Evolutionary conservation across 1,140 invertebrate genomes (phyloP), one percentile per base, ranked within the genome.

Genomic region (Bombus affinis): DNA sequence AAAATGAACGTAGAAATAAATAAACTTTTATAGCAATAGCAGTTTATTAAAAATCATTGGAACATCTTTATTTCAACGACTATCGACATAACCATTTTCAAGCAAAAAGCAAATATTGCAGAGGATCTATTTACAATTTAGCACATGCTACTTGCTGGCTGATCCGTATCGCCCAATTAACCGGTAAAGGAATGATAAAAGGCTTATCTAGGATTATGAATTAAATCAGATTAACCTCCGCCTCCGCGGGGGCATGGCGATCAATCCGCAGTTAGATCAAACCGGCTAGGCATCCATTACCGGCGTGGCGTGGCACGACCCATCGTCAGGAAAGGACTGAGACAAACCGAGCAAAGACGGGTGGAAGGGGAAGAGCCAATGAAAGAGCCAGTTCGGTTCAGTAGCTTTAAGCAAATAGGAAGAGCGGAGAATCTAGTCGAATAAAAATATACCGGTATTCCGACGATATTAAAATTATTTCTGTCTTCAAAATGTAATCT

Each of bases 191-290:
- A 39, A 35, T 68, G 57, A 74, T 81, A 66, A 74, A 81, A 81
- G 78, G 59, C 83, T 80, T 81, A 85, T 81, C 70, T 37, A 47
- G 70, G 44, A 74, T 81, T 59, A 44, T 6, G 71, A 81, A 81
- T 65, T 53, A 74, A 85, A 81, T 81, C 83, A 72, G 78, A 81
- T 73, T 75, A 85, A 75, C 78, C 44, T 47, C 13, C 35, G 53
- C 10, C 66, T 35, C 44, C 18, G 37, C 70, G 83, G 78, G 57
- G 44, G 59, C 71, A 66, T 74, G 68, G n/a, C 78, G 77, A 81
- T 81, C 78, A 81, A 68, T 85, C 59, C 78, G 70, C 35, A 42
- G 83, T 81, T 85, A 59, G 78, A 85, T 81, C 74, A 85, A 85
- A 81, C 73, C 70, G 57, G 53, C 53, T 85, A 73, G 83, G 81